Evolutionary conservation across 2,888 invertebrate species (phyloP).

Genomic region (Brenthis daphne): DNA sequence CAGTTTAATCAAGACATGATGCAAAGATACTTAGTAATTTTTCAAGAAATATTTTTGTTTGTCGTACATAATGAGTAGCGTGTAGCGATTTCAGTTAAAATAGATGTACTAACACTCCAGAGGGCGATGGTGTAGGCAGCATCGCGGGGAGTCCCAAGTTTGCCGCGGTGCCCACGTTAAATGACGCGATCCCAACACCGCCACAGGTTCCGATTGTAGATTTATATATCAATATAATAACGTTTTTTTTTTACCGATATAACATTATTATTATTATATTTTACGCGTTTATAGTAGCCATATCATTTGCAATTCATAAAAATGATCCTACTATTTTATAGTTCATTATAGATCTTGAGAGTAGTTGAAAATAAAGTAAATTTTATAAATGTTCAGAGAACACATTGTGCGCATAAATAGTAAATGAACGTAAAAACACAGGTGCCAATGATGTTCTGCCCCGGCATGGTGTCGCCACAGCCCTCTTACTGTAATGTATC

Average conservation of each 20-base stretch:
- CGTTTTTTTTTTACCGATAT: too few species aligned
- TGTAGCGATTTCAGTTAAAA: background rate
- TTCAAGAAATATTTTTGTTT: too few species aligned
- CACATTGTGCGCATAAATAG: background rate
- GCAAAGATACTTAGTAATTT: too few species aligned
- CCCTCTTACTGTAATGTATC: conserved; percentile 77
- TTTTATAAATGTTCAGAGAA: too few species aligned
- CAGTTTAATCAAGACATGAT: too few species aligned
- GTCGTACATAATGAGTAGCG: too few species aligned
- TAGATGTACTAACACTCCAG: conserved; percentile 45
- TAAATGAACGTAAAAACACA: conserved; percentile 43
- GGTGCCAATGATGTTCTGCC: conserved; percentile 77
- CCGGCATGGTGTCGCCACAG: conserved; percentile 74
- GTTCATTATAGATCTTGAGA: background rate
- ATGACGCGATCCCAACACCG: conserved; percentile 51
- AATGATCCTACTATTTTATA: too few species aligned
- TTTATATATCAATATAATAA: conserved; percentile 5
- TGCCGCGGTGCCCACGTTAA: conserved; percentile 64
- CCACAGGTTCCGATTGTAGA: conserved; percentile 41
- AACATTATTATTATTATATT: too few species aligned
- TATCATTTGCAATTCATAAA: too few species aligned
- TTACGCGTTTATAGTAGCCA: too few species aligned
- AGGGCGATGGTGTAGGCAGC: conserved; percentile 70
- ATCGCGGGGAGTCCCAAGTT: conserved; percentile 69
- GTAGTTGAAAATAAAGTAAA: background rate